Evolutionary conservation across 1,140 invertebrate genomes (phyloP).

Genomic region (Dendroctonus ponderosae): DNA sequence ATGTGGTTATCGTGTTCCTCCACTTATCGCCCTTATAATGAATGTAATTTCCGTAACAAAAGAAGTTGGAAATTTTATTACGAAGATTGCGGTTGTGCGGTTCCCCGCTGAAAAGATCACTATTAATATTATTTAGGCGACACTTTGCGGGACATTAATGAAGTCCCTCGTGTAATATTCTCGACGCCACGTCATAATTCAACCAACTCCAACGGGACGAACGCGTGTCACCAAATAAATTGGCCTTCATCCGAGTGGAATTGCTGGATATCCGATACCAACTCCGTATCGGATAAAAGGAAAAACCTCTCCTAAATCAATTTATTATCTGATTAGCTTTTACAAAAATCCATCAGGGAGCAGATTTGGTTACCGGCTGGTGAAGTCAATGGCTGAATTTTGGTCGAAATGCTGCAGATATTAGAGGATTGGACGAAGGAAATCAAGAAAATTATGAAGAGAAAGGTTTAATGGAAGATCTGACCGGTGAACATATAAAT

Average conservation of each 20-base stretch:
- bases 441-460: no score
- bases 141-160: constrained; percentile 53
- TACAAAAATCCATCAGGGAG: background rate
- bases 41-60: constrained; percentile 28
- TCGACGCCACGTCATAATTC: constrained; percentile 51
- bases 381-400: no score
- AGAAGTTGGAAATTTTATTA: constrained; percentile 27
- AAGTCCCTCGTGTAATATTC: constrained; percentile 51
- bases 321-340: constrained; percentile 22
- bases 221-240: constrained; percentile 47
- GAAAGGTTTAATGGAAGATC: no score
- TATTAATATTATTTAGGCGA: constrained; percentile 53
- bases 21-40: constrained; percentile 18
- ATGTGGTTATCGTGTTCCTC: constrained; percentile 20
- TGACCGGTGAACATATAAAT: no score
- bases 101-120: constrained; percentile 31
- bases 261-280: constrained; percentile 25
- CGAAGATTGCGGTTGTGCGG: constrained; percentile 8
- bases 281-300: constrained; percentile 12
- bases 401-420: no score
- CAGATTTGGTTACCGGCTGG: constrained; percentile 1
- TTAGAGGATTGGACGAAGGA: no score
- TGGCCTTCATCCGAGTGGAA: constrained; percentile 36
- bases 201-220: constrained; percentile 34
- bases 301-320: constrained; percentile 8